These are phyloP conservation scores for Caenorhabditis briggsae DNA, from an alignment of 1,140 invertebrate species.

Conservation along the genomic window DNA sequence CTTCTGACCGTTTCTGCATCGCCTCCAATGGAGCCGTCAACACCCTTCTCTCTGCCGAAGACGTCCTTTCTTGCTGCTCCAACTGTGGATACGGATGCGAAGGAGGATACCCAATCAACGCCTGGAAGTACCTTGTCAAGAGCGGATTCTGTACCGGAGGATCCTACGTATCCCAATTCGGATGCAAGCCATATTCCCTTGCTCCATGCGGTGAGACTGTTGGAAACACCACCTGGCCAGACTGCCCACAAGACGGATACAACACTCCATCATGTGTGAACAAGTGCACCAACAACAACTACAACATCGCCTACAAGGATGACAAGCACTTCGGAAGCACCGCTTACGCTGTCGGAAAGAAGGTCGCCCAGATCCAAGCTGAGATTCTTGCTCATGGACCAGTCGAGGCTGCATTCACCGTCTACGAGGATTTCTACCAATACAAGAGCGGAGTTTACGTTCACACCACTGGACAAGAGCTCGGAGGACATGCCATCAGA, in stretches of 20 bases:
- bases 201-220: conserved; percentile 45
- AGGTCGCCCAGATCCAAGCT: conserved; percentile 46
- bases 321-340: conserved; percentile 50
- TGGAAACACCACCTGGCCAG: conserved; percentile 51
- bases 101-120: conserved; percentile 85
- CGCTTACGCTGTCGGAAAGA: conserved; percentile 44
- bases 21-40: conserved; percentile 84
- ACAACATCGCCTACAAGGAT: conserved; percentile 15
- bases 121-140: conserved; percentile 87
- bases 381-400: conserved; percentile 53
- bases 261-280: conserved; percentile 38
- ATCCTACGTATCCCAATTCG: conserved; percentile 84
- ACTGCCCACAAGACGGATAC: conserved; percentile 26
- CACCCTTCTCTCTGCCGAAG: conserved; percentile 85
- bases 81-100: conserved; percentile 86
- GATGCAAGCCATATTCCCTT: conserved; percentile 81
- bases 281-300: conserved; percentile 40
- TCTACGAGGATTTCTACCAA: conserved; percentile 60
- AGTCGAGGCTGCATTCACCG: conserved; percentile 47
- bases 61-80: conserved; percentile 87
- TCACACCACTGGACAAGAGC: conserved; percentile 83
- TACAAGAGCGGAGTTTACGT: conserved; percentile 53
- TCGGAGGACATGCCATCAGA: conserved; percentile 91
- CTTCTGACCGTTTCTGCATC: conserved; percentile 91
- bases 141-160: conserved; percentile 85